Base-by-base conservation (phyloP, 2,888 invertebrate genomes). In the Danaus chrysippus region DNA sequence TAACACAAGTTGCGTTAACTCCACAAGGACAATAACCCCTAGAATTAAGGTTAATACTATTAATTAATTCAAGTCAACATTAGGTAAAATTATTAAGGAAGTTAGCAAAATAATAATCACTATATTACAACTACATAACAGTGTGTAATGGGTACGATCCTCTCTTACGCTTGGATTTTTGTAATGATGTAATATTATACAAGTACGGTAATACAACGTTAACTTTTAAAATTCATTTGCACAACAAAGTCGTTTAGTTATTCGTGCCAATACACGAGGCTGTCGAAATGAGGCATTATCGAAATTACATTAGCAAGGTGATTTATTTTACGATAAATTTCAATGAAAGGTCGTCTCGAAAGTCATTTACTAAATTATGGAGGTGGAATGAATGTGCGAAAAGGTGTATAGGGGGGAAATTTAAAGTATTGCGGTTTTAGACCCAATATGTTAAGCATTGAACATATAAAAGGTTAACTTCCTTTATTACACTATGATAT, bases 1-100 rank as follows among this genome's bases (percentile, higher is more conserved):
- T 95, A 56, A 95, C 94, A 84, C 97, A 98, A 59, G 95, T 95
- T 72, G 94, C 94, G 76, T 95, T 95, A 68, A 96, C 94, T 75
- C 94, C 94, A 76, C 94, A 95, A 43, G 94, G 94, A 80, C 94
- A 95, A 73, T 94, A 94, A 65, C 94, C 94, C 87, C 95, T 94
- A 79, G 54, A 84, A 79, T 68, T 57, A 44, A 63, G n/a, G 17
- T 61, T 52, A 34, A 10, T 41, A 54, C 12, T 2, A 34, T 34
- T 34, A 34, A 34, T 6, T 3, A 23, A 23, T 3, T 23, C 0
- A 34, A 34, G 3, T 34, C 23, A 34, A 34, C 23, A 34, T 34
- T 34, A 34, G 23, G 23, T 34, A 34, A 34, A 3, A 3, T 34
- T 34, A 6, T 34, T 34, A 34, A 34, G 6, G 23, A 34, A 2